Base-by-base conservation (phyloP, 2,888 invertebrate species). In the Agonopterix heracliana region DNA sequence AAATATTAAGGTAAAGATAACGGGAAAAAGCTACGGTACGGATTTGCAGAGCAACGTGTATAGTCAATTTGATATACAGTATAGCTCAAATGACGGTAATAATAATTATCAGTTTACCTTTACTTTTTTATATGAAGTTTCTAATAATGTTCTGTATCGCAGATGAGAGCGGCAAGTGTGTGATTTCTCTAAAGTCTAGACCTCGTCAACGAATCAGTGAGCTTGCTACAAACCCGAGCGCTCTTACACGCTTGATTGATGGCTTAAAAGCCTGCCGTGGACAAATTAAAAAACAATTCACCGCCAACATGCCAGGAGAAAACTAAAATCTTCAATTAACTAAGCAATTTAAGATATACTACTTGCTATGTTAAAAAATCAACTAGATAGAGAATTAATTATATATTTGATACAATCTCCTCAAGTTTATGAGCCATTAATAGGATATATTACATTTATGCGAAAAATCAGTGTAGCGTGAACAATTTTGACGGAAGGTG, bases 181-280 rank as follows among this genome's bases (percentile, higher is more conserved):
- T 26, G 26, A 26, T 26, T 26, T 26, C 26, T 26, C 26, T 26
- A 7, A 26, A 26, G 26, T 26, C 26, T 26, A 26, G 26, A 26
- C 26, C 26, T 26, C 26, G 26, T 26, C 26, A 26, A 47, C 50
- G 53, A 51, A 56, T 51, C 50, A 56, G 54, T 53, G 51, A 49
- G 38, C 35, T 51, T 26, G 38, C n/a, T 41, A 8, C 45, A 42
- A 38, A 55, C 54, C 52, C 56, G 64, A 65, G 61, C 62, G 51
- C 60, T 56, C 62, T 59, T 75, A 81, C 81, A 81, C 61, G 73
- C 71, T 81, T 81, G 81, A 81, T 81, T 81, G 81, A 81, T 81
- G 67, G 81, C 63, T 75, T 49, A 66, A 81, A 81, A 81, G 26
- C 76, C 73, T 59, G 78, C 77, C 76, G 76, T 61, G 68, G 68